Base-by-base conservation (phyloP, 2,888 invertebrate species). In the Rotaria magnacalcarata region DNA sequence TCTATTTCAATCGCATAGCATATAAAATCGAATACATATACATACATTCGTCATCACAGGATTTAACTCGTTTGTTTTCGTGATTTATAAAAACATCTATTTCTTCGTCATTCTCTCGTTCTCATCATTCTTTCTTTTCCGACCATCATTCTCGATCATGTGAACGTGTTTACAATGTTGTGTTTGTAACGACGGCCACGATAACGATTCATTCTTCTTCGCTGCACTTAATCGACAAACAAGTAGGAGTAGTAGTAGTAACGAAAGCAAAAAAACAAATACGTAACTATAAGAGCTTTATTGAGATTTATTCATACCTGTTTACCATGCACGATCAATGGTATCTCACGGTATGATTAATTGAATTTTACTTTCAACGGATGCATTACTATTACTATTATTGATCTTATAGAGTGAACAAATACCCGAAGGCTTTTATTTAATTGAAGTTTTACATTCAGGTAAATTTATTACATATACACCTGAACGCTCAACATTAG, bases 401-500 rank as follows among this genome's bases (percentile, higher is more conserved):
- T n/a, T 58, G 10, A 14, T 67, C 27, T 4, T 67, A 2, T 47
- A 80, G 80, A 80, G 80, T 80, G 80, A 80, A 47, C 2, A 47
- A n/a, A 80, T 80, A 24, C n/a, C 47, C 0, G 80, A 80, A 21
- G 80, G 80, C 24, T 47, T 47, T 8, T 80, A 80, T 80, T 43
- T 47, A n/a, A 80, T 80, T 47, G 80, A 80, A 80, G 80, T 14
- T 47, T 11, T 80, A 24, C 80, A 80, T 24, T 80, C 80, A 8
- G 43, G 47, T 5, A 80, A 80, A 47, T 80, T 80, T 47, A n/a
- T 80, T 21, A 80, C 80, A n/a, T 47, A n/a, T 80, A 24, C 80
- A 80, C 24, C 80, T 3, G 80, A 80, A 80, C 80, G 80, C 47
- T 80, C 80, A 16, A 80, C 47, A 47, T n/a, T 80, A 24, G 80